Percentiles rank a stretch among this genome's conserved stretches.
phyloP scores from a whole-genome alignment of 2,113 vertebrate genomes.

The Ailuropoda melanoleuca region DNA sequence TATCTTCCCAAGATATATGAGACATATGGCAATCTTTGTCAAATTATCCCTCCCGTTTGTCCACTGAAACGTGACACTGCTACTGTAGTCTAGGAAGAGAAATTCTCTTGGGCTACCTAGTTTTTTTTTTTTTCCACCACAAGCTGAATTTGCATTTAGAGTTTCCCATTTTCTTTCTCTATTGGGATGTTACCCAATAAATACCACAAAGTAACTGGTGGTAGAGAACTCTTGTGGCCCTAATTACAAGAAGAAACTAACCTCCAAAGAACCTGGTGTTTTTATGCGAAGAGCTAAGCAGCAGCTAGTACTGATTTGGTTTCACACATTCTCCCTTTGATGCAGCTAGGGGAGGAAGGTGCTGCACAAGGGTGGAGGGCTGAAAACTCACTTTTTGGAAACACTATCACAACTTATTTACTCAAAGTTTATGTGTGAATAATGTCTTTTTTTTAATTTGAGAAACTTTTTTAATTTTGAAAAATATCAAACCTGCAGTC shows the following conservation, averaged over 20 bases:
- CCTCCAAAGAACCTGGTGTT: neutral
- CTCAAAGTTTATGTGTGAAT: neutral
- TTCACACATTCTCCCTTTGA: neutral
- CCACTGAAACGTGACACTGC: neutral
- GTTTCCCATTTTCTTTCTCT: slow-evolving; percentile 70
- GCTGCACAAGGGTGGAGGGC: neutral
- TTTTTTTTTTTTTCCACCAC: neutral
- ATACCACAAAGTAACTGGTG: slow-evolving; percentile 61
- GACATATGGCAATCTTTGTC: neutral
- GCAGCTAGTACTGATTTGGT: neutral
- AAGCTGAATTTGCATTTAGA: slow-evolving; percentile 56
- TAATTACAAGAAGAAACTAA: neutral
- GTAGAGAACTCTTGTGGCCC: neutral
- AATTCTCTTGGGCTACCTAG: neutral
- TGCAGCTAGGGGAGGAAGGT: neutral
- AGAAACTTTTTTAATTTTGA: neutral
- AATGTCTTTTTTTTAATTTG: neutral
- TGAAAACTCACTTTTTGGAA: neutral
- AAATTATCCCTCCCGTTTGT: neutral
- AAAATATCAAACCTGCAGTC: neutral
- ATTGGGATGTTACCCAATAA: slow-evolving; percentile 47
- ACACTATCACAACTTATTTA: neutral
- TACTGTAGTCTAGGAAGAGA: neutral
- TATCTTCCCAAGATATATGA: neutral
- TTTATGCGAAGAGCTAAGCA: neutral